Evolutionary conservation across 2,113 vertebrate genomes (phyloP), one percentile per base, ranked within the genome.

Genomic region (Diphyllodes magnificus): DNA sequence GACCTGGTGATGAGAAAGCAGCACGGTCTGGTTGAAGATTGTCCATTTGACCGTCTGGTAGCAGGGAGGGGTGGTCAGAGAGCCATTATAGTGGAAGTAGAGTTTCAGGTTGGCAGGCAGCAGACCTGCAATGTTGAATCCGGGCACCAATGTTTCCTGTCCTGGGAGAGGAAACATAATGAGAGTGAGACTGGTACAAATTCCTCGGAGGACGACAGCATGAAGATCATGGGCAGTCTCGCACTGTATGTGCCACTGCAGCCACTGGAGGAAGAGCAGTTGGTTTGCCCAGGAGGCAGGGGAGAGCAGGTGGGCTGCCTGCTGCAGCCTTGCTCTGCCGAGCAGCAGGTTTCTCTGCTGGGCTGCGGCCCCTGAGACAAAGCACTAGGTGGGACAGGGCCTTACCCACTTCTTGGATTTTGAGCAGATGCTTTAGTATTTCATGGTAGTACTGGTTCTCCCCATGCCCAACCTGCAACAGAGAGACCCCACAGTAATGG

Each of bases 21-120:
- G 88, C 92, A 99, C 69, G 6, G 98, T 98, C 47, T 98, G 97
- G 90, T 98, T 99, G 94, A 99, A 99, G 79, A 99, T 30, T 6
- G 98, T 99, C 99, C 99, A 99, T 96, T 98, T 98, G 88, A 99
- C 98, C 0, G 98, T 95, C 93, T 99, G 98, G 79, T 93, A 97
- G 79, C 98, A 99, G 8, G 98, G 98, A 7, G 99, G 99, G 11
- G 98, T 99, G 65, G 98, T 99, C 82, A 99, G 97, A 24, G 98
- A 99, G 10, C 99, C 99, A 0, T 97, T 97, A 63, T 99, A 99
- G 72, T 97, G 98, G 85, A 98, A 99, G 93, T 98, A 99, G 63
- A 51, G 92, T 31, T 98, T 95, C 90, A 99, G 92, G 66, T 97
- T 97, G 31, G 95, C 94, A 24, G 98, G 98, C 54, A 99, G 95